Evolutionary conservation across 1,140 invertebrate species (phyloP).

Genomic region (Sitodiplosis mosellana): DNA sequence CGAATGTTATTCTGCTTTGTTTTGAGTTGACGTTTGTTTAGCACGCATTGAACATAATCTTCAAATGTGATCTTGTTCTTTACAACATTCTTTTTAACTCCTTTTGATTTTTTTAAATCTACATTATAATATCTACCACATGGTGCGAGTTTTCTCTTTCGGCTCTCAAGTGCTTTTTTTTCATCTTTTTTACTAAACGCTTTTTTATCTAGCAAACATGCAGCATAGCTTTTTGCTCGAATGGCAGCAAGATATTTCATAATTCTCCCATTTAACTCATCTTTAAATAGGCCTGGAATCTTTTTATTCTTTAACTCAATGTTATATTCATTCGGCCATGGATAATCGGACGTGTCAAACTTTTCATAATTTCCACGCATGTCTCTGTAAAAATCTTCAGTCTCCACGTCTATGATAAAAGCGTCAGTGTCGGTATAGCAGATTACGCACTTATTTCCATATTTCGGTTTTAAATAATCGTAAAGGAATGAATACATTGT

Average conservation of each 20-base stretch:
- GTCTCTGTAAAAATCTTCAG: conserved; percentile 23
- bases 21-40: too few species aligned
- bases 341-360: conserved; percentile 9
- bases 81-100: conserved; percentile 4
- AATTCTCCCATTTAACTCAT: conserved; percentile 6
- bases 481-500: conserved; percentile 20
- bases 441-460: conserved; percentile 9
- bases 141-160: too few species aligned
- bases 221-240: conserved; percentile 7
- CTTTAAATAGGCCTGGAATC: conserved; percentile 5
- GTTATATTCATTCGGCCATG: too few species aligned
- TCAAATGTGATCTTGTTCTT: not conserved
- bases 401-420: conserved; percentile 24
- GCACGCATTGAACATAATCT: not conserved
- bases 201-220: too few species aligned
- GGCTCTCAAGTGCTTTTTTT: too few species aligned
- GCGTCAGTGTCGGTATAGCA: conserved; percentile 28
- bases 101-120: conserved; percentile 6
- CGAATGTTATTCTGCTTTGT: too few species aligned
- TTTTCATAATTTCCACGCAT: conserved; percentile 3
- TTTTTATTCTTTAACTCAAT: conserved; percentile 4
- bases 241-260: conserved; percentile 8
- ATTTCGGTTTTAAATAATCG: conserved; percentile 14
- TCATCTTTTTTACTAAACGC: too few species aligned
- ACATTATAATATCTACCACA: not conserved